Evolutionary conservation across 2,113 vertebrate genomes (phyloP), one percentile per base, ranked within the genome.

Genomic region (Irena cyanogastra): DNA sequence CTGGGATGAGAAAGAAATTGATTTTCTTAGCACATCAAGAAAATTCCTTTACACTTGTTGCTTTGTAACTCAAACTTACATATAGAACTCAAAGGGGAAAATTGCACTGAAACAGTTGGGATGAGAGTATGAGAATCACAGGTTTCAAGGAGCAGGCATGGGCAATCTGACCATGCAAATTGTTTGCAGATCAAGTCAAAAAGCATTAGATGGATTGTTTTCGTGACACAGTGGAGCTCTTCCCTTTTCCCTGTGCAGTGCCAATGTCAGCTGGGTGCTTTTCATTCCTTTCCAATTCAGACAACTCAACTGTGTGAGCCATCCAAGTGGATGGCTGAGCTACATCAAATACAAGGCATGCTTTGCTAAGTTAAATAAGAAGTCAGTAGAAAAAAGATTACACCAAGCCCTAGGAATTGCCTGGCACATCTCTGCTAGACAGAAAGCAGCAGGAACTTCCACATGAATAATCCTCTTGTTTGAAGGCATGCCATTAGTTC

Each of bases 251-350:
- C 56, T 83, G 41, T 11, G 28, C 61, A 35, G 44, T 85, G 78
- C 83, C 80, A 92, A 16, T 85, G 59, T 72, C 1, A 3, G 94
- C 85, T 96, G 94, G 86, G 68, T 93, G 93, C 65, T 79, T 97
- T 33, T 28, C 83, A 80, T 95, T 97, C 90, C 75, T 72, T 93
- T 89, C 56, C 63, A 86, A 47, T 90, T 85, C 80, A 89, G 39
- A 39, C 90, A 89, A 79, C 56, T 77, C 57, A 52, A 17, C 53
- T 93, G 45, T 52, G 59, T 91, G 88, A 93, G 50, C 90, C 78
- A 93, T 78, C 49, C 83, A 69, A 90, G 79, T 31, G n/a, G 69
- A 95, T 64, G 64, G 72, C 45, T 87, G 64, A 87, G 64, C 78
- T 92, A 75, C 52, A 95, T 92, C 77, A 94, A 86, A 88, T 35